A percentile compares a stretch with the other conserved stretches of the same genome.
These are phyloP conservation scores for Falco novaeseelandiae DNA, from an alignment of 2,797 vertebrate genomes.

Conservation along the genomic window DNA sequence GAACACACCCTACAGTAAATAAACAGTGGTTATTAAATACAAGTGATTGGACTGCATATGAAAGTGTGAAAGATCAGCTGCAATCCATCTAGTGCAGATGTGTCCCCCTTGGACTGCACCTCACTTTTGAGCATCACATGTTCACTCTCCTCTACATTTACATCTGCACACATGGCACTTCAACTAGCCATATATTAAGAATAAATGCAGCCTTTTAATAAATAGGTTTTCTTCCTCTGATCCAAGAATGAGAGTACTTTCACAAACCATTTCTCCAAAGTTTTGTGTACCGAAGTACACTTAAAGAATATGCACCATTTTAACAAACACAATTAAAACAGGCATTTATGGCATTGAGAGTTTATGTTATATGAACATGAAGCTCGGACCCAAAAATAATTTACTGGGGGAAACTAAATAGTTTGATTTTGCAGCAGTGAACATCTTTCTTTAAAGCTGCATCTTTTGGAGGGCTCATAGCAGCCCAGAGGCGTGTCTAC, in stretches of 20 bases:
- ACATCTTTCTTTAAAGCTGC: not conserved
- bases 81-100: not conserved
- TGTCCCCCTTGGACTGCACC: not conserved
- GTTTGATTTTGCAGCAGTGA: not conserved
- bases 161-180: not conserved
- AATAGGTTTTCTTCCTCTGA: not conserved
- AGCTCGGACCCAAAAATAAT: not conserved
- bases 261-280: not conserved
- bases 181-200: not conserved
- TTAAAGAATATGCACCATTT: not conserved
- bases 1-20: not conserved
- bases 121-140: not conserved
- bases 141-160: not conserved
- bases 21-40: not conserved
- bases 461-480: not conserved
- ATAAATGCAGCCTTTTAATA: not conserved
- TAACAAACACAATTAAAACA: not conserved
- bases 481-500: not conserved
- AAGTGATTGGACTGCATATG: not conserved
- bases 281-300: not conserved
- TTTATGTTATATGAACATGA: not conserved
- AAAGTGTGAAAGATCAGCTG: not conserved
- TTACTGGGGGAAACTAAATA: not conserved
- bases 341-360: not conserved
- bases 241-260: not conserved